Evolutionary conservation across 2,113 vertebrate species (phyloP), one percentile per base, ranked within the genome.

Genomic region (Percopsis transmontana): DNA sequence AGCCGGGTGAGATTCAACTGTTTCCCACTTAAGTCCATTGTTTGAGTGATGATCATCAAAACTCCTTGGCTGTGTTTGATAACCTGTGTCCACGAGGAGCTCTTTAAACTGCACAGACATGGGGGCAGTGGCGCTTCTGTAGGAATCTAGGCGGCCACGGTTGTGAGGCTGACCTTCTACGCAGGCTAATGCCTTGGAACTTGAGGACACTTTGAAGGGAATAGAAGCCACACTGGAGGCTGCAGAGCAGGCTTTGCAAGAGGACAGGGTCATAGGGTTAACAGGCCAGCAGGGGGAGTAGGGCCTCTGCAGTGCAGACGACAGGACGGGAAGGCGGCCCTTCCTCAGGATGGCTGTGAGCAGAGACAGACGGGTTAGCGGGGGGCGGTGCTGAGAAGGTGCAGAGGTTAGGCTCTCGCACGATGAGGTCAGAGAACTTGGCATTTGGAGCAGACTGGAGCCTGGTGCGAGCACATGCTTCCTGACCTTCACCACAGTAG

Each of bases 291-390:
- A 93, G 63, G 91, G 91, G 58, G 91, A 86, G 87, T 91, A 92
- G 9, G 90, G 90, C 72, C 91, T 88, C 74, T 87, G 82, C 24
- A 73, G 76, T 0, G 66, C 27, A 5, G 91, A 7, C 11, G 91
- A 90, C 55, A 92, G 82, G 19, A 92, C 72, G 0, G 93, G 92
- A 6, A 92, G 89, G 3, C 91, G 91, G 8, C 92, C 94, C 69
- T 96, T 97, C 74, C 94, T 95, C 45, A 99, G 91, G 76, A 98
- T 94, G 59, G 97, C 96, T 5, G 97, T 99, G 72, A 99, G 92
- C 19, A 98, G 89, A 57, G 95, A 94, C 40, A 99, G 90, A 18
- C 95, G 92, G 14, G 94, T 95, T 66, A 95, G 93, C 41, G 88
- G 88, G 13, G 92, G 91, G 53, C 85, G 90, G 70, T 79, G 77